A percentile compares a stretch with the other conserved stretches of the same genome.
Conservation (phyloP, 1,140 invertebrate genomes). For the Aphaenogaster rudis region DNA sequence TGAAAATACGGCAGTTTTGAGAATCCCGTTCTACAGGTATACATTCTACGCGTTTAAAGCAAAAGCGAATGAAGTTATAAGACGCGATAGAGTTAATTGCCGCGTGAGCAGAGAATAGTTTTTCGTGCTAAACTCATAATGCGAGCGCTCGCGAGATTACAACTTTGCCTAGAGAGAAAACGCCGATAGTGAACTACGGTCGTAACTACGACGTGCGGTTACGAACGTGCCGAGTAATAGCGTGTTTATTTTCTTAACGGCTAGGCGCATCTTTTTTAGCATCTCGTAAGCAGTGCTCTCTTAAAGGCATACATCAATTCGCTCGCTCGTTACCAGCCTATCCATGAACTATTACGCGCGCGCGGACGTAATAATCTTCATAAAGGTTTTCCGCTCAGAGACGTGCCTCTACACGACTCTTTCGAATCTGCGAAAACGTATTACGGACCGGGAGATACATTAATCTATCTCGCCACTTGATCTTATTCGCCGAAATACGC, state of each 20-base stretch:
- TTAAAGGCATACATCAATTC: constrained; percentile 52
- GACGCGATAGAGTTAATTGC: background rate
- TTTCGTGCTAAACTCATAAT: background rate
- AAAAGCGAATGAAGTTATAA: background rate
- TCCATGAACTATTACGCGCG: constrained; percentile 24
- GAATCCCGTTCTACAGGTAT: background rate
- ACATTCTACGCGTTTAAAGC: background rate
- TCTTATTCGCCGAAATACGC: background rate
- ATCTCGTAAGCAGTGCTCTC: constrained; percentile 19
- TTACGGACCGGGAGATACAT: background rate
- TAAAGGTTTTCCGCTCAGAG: background rate
- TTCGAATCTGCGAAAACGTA: constrained; percentile 6
- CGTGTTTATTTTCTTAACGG: constrained; percentile 53
- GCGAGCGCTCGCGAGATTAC: background rate
- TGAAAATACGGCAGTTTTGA: background rate
- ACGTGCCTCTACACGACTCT: background rate
- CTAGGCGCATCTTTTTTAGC: constrained; percentile 36
- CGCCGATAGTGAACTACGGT: background rate
- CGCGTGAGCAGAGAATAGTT: background rate
- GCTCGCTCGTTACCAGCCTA: constrained; percentile 34
- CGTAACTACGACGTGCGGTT: constrained; percentile 37
- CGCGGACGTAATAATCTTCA: constrained; percentile 12
- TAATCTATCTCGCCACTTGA: constrained; percentile 16
- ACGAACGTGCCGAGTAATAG: constrained; percentile 43
- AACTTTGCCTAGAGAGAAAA: constrained; percentile 18